Conservation (phyloP, 1,140 invertebrate species). For the Pseudoatta argentina region DNA sequence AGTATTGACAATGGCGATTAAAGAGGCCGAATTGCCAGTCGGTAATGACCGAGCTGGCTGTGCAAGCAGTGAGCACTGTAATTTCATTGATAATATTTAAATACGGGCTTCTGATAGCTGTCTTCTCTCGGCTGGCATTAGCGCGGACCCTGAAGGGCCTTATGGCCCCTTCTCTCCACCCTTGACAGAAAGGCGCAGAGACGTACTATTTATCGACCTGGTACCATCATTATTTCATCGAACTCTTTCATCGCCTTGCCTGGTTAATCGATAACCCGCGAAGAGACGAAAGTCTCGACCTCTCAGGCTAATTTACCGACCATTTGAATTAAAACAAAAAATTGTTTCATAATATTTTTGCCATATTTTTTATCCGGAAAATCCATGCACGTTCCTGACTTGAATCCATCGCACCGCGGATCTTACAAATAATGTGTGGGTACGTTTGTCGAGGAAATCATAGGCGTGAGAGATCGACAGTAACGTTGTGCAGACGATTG, state of each 20-base stretch:
- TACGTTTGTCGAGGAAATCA: neutral
- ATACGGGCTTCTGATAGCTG: slow-evolving; percentile 84
- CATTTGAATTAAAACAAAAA: neutral
- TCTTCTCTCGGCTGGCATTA: slow-evolving; percentile 79
- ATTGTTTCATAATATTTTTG: neutral
- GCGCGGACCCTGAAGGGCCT: slow-evolving; percentile 63
- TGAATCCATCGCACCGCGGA: neutral
- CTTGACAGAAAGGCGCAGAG: slow-evolving; percentile 59
- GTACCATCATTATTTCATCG: slow-evolving; percentile 85
- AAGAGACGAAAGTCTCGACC: slow-evolving; percentile 41
- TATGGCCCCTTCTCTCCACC: slow-evolving; percentile 6
- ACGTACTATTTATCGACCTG: slow-evolving; percentile 83
- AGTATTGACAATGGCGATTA: slow-evolving; percentile 84
- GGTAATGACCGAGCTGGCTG: slow-evolving; percentile 74
- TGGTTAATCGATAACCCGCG: slow-evolving; percentile 77
- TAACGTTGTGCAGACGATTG: slow-evolving; percentile 10
- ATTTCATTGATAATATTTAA: slow-evolving; percentile 86
- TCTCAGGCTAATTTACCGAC: neutral
- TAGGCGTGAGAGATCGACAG: slow-evolving; percentile 27
- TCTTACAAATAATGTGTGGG: neutral
- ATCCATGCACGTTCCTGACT: neutral
- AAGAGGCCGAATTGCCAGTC: slow-evolving; percentile 78
- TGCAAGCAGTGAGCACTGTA: slow-evolving; percentile 78
- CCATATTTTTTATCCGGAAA: neutral
- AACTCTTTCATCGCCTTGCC: slow-evolving; percentile 83